phyloP scores from a whole-genome alignment of 2,888 invertebrate species.

The Troglohyphantes excavatus region DNA sequence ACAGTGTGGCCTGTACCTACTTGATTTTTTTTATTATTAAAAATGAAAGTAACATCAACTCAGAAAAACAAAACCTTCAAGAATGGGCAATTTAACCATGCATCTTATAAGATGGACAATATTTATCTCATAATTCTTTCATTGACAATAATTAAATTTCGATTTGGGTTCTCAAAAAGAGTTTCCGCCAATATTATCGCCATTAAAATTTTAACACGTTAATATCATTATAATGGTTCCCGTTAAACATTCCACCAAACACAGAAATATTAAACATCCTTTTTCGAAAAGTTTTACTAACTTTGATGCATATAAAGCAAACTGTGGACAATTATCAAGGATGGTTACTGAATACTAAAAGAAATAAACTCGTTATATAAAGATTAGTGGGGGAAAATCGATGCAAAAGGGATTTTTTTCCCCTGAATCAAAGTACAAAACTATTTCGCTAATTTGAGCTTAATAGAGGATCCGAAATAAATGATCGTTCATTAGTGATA shows the following conservation, averaged over 20 bases:
- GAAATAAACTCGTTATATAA: background rate
- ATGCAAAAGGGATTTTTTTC: conserved; percentile 31
- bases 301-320: background rate
- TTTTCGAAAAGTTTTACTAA: background rate
- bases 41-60: too few species aligned
- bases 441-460: conserved; percentile 26
- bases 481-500: conserved; percentile 37
- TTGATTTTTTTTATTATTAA: too few species aligned
- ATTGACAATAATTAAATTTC: too few species aligned
- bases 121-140: too few species aligned
- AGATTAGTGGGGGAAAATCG: conserved; percentile 39
- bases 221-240: background rate
- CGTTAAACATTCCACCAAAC: background rate
- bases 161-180: too few species aligned
- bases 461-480: conserved; percentile 19
- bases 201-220: too few species aligned
- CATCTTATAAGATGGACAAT: too few species aligned
- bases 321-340: background rate
- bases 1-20: too few species aligned
- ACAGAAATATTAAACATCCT: background rate
- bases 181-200: too few species aligned
- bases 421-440: conserved; percentile 25
- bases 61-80: too few species aligned
- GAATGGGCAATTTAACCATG: too few species aligned
- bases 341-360: background rate